Percentiles rank a stretch among this genome's conserved stretches.
Evolutionary conservation across 37 sponge, comb jelly and placozoan species (phyloP).

Genomic region (Cliona cf. orientalis): DNA sequence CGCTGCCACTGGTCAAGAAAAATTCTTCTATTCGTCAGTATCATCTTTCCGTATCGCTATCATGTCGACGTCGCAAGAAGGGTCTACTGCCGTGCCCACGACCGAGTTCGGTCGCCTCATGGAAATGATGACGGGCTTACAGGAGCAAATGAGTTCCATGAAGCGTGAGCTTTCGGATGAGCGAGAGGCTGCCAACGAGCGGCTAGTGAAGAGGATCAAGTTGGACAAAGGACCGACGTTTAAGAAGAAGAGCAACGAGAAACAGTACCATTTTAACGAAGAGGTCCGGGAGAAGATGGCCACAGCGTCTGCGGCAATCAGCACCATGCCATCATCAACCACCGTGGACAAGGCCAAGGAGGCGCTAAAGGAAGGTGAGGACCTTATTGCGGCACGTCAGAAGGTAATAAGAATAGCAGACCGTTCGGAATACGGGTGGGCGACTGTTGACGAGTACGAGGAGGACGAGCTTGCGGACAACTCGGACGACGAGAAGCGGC

Average conservation of each 20-base stretch:
- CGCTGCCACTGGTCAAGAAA: no score
- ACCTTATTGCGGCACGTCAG: not conserved
- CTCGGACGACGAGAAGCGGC: slow-evolving; percentile 8
- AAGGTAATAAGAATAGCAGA: slow-evolving; percentile 6
- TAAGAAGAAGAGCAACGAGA: not conserved
- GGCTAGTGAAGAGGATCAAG: not conserved
- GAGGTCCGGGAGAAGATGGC: not conserved
- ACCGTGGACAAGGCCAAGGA: not conserved
- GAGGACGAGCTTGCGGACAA: not conserved
- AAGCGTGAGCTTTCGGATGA: not conserved
- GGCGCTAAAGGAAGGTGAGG: not conserved
- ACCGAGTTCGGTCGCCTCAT: no score
- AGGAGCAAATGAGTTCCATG: not conserved
- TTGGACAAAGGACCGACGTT: not conserved
- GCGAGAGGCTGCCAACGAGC: not conserved
- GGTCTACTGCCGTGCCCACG: no score
- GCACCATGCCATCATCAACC: not conserved
- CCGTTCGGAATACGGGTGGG: not conserved
- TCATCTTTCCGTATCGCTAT: no score
- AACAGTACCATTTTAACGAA: not conserved
- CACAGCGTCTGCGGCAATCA: not conserved
- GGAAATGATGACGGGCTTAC: no score
- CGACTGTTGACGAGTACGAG: slow-evolving; percentile 7
- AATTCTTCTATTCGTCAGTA: no score
- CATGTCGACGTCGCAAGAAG: no score